Percentiles rank a stretch among this genome's conserved stretches.
Evolutionary conservation across 2,113 vertebrate species (phyloP).

Genomic region (Galemys pyrenaicus): DNA sequence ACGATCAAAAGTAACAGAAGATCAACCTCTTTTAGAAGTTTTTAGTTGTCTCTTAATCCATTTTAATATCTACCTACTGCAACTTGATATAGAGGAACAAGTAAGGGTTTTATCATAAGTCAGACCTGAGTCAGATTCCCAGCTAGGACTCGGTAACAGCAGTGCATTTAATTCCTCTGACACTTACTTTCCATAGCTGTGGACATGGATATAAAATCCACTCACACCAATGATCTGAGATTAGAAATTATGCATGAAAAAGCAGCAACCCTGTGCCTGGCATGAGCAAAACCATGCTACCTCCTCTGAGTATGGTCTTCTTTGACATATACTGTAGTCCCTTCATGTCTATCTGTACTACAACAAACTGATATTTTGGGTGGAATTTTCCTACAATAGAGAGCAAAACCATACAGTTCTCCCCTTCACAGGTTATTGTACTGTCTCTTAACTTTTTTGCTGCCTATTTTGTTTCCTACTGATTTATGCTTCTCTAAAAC

Average conservation of each 20-base stretch:
- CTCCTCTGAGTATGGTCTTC: background rate
- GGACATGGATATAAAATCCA: background rate
- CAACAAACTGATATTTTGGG: background rate
- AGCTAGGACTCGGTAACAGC: background rate
- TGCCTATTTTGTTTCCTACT: background rate
- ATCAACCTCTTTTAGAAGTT: background rate
- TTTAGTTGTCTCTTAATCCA: background rate
- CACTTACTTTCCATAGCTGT: background rate
- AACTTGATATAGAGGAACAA: background rate
- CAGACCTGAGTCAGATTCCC: background rate
- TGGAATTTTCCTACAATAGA: background rate
- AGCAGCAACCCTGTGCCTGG: background rate
- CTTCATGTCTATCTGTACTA: background rate
- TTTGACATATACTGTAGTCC: fast-evolving
- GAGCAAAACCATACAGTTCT: background rate
- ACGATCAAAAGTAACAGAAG: background rate
- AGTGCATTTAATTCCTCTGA: background rate
- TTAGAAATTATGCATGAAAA: background rate
- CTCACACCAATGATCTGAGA: background rate
- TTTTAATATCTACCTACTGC: background rate
- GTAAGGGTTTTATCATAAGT: background rate
- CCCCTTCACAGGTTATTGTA: background rate
- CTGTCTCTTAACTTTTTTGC: background rate
- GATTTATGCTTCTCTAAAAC: background rate
- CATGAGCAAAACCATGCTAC: background rate